These are phyloP conservation scores for Trissolcus basalis DNA, from an alignment of 1,140 invertebrate species.

Conservation along the genomic window DNA sequence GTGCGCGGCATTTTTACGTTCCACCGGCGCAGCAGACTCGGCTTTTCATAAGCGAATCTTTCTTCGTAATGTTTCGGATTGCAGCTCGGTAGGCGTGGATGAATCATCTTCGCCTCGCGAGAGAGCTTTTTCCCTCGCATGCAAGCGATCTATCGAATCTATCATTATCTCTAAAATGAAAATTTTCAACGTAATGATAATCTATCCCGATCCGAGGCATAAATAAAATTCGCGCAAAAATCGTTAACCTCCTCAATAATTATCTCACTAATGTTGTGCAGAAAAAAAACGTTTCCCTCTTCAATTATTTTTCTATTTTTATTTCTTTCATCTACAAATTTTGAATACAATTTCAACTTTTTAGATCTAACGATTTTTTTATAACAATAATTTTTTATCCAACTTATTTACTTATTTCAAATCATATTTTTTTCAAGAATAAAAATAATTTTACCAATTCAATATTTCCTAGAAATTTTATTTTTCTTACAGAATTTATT, in stretches of 20 bases:
- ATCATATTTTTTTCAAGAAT: too few relatives aligned
- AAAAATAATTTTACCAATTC: too few relatives aligned
- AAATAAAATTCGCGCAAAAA: constrained; percentile 46
- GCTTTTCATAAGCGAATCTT: constrained; percentile 51
- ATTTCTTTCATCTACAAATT: too few relatives aligned
- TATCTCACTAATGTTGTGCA: constrained; percentile 18
- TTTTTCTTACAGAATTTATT: too few relatives aligned
- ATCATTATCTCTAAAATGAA: constrained; percentile 55
- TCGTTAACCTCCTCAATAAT: constrained; percentile 36
- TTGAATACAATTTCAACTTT: too few relatives aligned
- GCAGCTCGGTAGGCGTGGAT: constrained; percentile 49
- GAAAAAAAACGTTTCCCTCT: too few relatives aligned
- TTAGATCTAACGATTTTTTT: too few relatives aligned
- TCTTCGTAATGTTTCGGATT: constrained; percentile 45
- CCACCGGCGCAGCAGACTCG: constrained; percentile 17
- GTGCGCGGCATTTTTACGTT: constrained; percentile 45
- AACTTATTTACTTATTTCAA: too few relatives aligned
- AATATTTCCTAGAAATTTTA: too few relatives aligned
- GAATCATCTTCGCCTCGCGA: constrained; percentile 45
- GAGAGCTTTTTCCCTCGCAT: constrained; percentile 46
- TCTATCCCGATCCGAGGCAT: constrained; percentile 37
- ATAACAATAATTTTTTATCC: too few relatives aligned
- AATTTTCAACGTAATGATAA: constrained; percentile 52
- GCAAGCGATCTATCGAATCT: constrained; percentile 45
- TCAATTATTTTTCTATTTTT: not conserved